Percentiles rank a stretch among this genome's conserved stretches.
phyloP scores from a whole-genome alignment of 2,113 vertebrate species.

The Loxodonta africana region DNA sequence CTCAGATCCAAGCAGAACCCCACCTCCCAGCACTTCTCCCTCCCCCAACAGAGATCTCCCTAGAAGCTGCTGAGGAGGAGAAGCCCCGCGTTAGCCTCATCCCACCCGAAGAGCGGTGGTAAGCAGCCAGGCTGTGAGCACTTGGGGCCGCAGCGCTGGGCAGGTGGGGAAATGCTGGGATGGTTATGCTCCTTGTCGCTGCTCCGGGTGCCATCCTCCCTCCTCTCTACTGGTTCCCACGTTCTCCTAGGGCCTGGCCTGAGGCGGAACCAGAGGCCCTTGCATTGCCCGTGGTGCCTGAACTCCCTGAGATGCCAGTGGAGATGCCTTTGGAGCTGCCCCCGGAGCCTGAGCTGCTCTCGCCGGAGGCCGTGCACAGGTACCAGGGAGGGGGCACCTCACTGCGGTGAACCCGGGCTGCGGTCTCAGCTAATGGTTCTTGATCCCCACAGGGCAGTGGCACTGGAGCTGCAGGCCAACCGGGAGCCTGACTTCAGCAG shows the following conservation, averaged over 20 bases:
- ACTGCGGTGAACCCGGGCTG: fast-evolving
- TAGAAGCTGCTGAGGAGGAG: slow-evolving; percentile 88
- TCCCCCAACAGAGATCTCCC: slow-evolving; percentile 80
- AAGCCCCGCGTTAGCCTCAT: slow-evolving; percentile 79
- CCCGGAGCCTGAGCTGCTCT: slow-evolving; percentile 59
- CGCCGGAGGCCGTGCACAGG: slow-evolving; percentile 80
- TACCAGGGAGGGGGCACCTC: neutral
- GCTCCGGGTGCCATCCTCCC: neutral
- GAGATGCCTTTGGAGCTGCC: slow-evolving; percentile 78
- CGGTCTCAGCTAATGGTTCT: neutral
- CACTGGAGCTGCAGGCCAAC: slow-evolving; percentile 75
- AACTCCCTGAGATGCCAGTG: slow-evolving; percentile 81
- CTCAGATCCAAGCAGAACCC: neutral
- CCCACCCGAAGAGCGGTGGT: slow-evolving; percentile 83
- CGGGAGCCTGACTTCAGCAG: slow-evolving; percentile 77
- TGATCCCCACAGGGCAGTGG: slow-evolving; percentile 77
- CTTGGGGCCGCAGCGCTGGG: neutral
- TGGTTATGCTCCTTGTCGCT: neutral
- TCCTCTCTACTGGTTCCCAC: too few species aligned
- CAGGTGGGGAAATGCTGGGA: neutral
- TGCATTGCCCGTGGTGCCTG: slow-evolving; percentile 73
- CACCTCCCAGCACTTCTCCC: neutral
- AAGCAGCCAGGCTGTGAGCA: neutral
- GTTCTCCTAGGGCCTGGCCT: slow-evolving; percentile 65
- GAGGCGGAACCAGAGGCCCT: slow-evolving; percentile 76